These are phyloP conservation scores for Pachyramphus minor DNA, from an alignment of 2,113 vertebrate genomes.

Conservation along the genomic window DNA sequence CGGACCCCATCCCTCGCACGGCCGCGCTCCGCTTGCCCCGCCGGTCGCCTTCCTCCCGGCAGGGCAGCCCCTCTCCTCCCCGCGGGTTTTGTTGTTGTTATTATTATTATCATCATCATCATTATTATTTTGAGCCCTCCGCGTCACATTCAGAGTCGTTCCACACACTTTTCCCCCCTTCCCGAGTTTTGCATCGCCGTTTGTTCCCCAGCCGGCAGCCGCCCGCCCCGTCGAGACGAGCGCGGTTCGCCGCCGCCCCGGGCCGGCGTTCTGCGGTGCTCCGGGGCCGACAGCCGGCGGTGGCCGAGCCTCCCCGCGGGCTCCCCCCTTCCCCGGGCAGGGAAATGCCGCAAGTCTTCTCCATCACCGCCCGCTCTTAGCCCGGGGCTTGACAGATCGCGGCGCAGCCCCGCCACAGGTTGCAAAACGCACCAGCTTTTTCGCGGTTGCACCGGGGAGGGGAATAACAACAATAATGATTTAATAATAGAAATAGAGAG, in stretches of 20 bases:
- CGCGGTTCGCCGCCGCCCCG: background rate
- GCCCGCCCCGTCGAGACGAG: background rate
- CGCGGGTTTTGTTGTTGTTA: background rate
- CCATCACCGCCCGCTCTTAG: conserved; percentile 21
- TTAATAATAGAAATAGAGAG: background rate
- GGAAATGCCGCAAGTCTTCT: conserved; percentile 29
- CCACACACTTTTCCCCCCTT: background rate
- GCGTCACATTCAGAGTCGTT: background rate
- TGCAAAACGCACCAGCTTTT: conserved; percentile 19
- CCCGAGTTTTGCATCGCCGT: background rate
- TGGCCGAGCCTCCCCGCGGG: background rate
- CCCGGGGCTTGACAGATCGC: conserved; percentile 14
- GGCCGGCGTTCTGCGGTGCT: background rate
- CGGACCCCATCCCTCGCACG: background rate
- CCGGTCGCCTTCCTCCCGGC: background rate
- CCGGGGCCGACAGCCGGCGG: background rate
- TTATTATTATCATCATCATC: background rate
- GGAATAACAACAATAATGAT: background rate
- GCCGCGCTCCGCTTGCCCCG: background rate
- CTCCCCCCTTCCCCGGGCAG: background rate
- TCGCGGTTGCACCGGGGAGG: background rate
- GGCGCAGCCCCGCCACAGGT: conserved; percentile 38
- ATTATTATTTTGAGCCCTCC: background rate
- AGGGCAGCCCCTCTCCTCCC: background rate
- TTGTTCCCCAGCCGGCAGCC: background rate